These are phyloP conservation scores for Notolabrus celidotus DNA, from an alignment of 2,797 vertebrate species.

Conservation along the genomic window DNA sequence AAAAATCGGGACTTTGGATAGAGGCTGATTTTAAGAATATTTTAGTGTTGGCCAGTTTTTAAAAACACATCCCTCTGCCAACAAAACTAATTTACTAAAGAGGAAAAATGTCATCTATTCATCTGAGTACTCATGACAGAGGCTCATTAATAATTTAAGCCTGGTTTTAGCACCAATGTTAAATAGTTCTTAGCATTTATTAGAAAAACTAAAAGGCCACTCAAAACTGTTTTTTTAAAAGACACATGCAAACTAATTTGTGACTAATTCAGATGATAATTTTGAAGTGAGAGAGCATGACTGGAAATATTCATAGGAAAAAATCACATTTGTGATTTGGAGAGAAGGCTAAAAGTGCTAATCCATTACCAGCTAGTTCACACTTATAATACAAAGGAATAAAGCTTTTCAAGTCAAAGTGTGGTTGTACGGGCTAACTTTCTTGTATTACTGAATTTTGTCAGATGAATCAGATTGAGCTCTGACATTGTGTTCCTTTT, in stretches of 20 bases:
- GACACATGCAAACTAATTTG: not conserved
- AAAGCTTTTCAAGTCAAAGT: not conserved
- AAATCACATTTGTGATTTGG: constrained; percentile 5
- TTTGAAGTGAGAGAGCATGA: not conserved
- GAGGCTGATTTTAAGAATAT: no score
- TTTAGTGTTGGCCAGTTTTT: no score
- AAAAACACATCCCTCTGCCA: constrained; percentile 16
- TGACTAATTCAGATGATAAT: constrained; percentile 4
- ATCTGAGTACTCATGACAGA: not conserved
- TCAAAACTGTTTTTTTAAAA: not conserved
- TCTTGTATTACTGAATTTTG: no score
- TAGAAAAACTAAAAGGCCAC: constrained; percentile 6
- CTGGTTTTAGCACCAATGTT: constrained; percentile 6
- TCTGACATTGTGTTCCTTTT: no score
- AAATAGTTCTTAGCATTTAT: constrained; percentile 1
- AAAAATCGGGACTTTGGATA: no score
- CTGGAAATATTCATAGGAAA: not conserved
- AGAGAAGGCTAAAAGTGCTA: not conserved
- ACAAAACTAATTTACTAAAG: constrained; percentile 17
- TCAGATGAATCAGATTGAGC: no score
- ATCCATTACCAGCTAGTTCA: not conserved
- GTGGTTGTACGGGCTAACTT: not conserved
- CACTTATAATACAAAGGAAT: not conserved
- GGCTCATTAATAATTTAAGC: not conserved
- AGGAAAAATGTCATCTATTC: constrained; percentile 5